Evolutionary conservation across 1,140 invertebrate genomes (phyloP).

Genomic region (Papilio dardanus): DNA sequence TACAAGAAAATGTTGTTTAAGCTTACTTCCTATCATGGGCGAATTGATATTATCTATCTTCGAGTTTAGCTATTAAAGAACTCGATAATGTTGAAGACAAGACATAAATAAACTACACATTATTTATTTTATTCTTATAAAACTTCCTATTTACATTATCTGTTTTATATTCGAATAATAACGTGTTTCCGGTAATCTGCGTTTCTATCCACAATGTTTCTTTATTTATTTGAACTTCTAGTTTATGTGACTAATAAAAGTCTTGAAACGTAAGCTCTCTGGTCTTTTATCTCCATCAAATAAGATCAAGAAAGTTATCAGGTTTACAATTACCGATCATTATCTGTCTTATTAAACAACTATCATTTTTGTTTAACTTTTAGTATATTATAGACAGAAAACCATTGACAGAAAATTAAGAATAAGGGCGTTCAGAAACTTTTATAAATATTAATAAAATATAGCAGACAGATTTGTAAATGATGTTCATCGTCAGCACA

Average conservation of each 20-base stretch:
- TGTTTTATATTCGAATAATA: neutral
- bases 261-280: slow-evolving; percentile 31
- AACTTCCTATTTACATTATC: neutral
- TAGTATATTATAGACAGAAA: too few relatives aligned
- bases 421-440: too few relatives aligned
- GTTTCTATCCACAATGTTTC: neutral
- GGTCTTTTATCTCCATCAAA: neutral
- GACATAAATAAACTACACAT: neutral
- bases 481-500: too few relatives aligned
- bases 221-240: slow-evolving; percentile 4
- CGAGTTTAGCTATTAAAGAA: neutral
- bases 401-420: too few relatives aligned
- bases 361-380: too few relatives aligned
- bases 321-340: slow-evolving; percentile 34
- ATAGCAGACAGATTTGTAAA: too few relatives aligned
- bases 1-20: neutral
- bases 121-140: neutral
- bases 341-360: neutral
- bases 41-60: neutral
- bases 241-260: neutral
- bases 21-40: too few relatives aligned
- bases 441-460: too few relatives aligned
- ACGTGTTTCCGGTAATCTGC: slow-evolving; percentile 1
- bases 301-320: neutral
- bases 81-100: neutral